Conservation (phyloP, 1,140 invertebrate genomes). For the Nomia melanderi region DNA sequence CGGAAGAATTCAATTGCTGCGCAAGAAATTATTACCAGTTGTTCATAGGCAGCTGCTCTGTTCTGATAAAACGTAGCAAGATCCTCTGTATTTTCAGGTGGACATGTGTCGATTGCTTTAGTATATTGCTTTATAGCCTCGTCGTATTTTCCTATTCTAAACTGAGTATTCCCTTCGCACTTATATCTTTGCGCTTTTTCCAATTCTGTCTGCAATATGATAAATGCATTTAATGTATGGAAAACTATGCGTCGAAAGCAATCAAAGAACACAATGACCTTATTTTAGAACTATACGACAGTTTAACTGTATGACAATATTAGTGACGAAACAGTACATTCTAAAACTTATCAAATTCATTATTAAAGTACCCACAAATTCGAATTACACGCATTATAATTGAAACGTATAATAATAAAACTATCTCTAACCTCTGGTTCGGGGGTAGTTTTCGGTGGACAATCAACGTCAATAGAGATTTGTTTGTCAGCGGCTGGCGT, state of each 20-base stretch:
- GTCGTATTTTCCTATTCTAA: conserved; percentile 92
- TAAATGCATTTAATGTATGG: background rate
- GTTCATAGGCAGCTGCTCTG: conserved; percentile 96
- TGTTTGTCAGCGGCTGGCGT: conserved; percentile 73
- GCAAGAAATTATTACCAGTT: conserved; percentile 85
- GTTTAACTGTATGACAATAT: too few relatives aligned
- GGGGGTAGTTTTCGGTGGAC: conserved; percentile 23
- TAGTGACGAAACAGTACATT: too few relatives aligned
- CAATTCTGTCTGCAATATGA: conserved; percentile 82
- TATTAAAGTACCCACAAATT: too few relatives aligned
- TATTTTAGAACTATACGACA: background rate
- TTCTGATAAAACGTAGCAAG: conserved; percentile 97
- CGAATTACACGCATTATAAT: too few relatives aligned
- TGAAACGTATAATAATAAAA: too few relatives aligned
- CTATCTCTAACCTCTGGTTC: conserved; percentile 74
- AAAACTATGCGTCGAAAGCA: background rate
- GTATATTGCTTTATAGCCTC: conserved; percentile 94
- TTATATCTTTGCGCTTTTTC: conserved; percentile 89
- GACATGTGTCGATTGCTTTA: conserved; percentile 93
- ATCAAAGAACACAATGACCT: background rate
- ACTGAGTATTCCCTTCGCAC: conserved; percentile 92
- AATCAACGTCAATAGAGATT: conserved; percentile 79
- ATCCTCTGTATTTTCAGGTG: conserved; percentile 86
- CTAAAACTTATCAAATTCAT: too few relatives aligned
- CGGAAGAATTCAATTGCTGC: too few relatives aligned